Percentiles rank a stretch among this genome's conserved stretches.
Evolutionary conservation across 2,888 invertebrate species (phyloP).

Genomic region (Acheta domesticus): DNA sequence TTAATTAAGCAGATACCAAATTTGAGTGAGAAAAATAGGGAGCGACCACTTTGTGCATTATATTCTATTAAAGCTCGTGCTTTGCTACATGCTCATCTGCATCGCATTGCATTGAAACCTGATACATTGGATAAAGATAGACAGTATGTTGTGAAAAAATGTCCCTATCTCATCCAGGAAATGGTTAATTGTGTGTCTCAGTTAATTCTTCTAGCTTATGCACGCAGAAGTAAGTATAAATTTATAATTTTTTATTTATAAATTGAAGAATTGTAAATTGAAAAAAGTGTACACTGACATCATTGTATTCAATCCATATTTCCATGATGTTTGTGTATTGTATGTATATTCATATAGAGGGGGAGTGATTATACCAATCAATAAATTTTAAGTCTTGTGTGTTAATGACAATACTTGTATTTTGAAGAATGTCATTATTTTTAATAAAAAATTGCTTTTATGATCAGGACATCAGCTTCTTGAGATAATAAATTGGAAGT

Average conservation of each 20-base stretch:
- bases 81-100: constrained; percentile 91
- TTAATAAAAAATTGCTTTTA: no score
- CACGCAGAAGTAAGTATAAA: constrained; percentile 70
- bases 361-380: no score
- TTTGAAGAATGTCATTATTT: no score
- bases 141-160: constrained; percentile 79
- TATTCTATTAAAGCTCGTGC: constrained; percentile 92
- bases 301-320: no score
- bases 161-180: constrained; percentile 93
- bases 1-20: constrained; percentile 87
- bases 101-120: constrained; percentile 73
- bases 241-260: not conserved
- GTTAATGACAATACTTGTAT: no score
- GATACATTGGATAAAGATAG: constrained; percentile 81
- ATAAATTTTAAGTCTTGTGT: no score
- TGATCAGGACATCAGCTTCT: no score
- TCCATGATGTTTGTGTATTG: no score
- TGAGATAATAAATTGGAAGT: no score
- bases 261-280: not conserved
- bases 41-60: constrained; percentile 84
- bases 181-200: constrained; percentile 96
- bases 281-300: not conserved
- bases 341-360: no score
- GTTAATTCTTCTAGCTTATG: constrained; percentile 85
- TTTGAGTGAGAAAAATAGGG: constrained; percentile 93